Conservation (phyloP, 64 coral and sea anemone species). For the Montipora foliosa region DNA sequence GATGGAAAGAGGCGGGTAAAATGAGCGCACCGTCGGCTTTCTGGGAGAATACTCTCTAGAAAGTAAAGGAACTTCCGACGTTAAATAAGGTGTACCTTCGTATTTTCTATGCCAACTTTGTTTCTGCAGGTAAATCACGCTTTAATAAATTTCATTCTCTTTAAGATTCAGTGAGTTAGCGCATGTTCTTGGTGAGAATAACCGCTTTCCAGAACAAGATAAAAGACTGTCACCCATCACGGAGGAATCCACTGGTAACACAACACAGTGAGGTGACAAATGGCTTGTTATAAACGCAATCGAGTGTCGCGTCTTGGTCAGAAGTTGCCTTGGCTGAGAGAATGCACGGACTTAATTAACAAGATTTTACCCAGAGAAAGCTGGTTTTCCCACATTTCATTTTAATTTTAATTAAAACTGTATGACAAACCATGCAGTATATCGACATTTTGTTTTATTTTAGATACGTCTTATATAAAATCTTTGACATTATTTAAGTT, state of each 20-base stretch:
- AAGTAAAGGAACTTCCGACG: too few relatives aligned
- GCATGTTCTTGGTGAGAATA: conserved; percentile 48
- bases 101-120: background rate
- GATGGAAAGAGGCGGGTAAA: too few relatives aligned
- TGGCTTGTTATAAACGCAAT: background rate
- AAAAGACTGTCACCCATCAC: conserved; percentile 14
- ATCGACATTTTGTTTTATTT: background rate
- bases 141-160: background rate
- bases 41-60: too few relatives aligned
- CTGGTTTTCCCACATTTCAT: background rate
- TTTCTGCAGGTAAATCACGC: background rate
- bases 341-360: background rate
- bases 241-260: background rate
- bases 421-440: background rate
- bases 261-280: conserved; percentile 19
- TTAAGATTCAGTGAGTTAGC: conserved; percentile 44
- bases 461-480: background rate
- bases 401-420: background rate
- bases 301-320: background rate
- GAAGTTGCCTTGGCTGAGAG: background rate
- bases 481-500: background rate
- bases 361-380: background rate
- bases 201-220: conserved; percentile 17
- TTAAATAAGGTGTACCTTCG: background rate
- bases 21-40: too few relatives aligned